Base-by-base conservation (phyloP, 2,797 vertebrate species). In the Urophycis tenuis region DNA sequence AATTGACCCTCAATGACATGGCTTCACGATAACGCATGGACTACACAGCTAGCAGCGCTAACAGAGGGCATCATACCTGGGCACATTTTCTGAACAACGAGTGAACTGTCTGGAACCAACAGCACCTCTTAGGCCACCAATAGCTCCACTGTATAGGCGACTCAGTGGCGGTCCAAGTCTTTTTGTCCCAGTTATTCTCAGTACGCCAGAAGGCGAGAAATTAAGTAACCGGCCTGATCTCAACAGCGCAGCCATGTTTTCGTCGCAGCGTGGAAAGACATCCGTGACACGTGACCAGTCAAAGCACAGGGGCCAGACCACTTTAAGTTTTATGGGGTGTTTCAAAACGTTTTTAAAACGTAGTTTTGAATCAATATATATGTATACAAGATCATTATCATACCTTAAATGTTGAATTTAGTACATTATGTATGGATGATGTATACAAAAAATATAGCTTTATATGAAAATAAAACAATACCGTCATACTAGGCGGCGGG, bases 191-290 rank as follows among this genome's bases (percentile, higher is more conserved):
- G 81, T 49, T 75, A 85, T 69, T 36, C 88, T 91, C 17, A 93
- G 83, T 72, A 91, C 70, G 81, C 89, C 85, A 39, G 81, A 88
- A 77, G 91, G 87, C 15, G 89, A 90, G 77, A 88, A 81, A 69
- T 87, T 93, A 0, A 96, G 86, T 25, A 93, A 77, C 72, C 93
- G 88, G 0, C 93, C 92, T 2, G 93, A 93, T 89, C 93, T 93
- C 86, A 98, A 89, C 69, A 98, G 89, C 72, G 95, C 95, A 17
- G 97, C 95, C 97, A 98, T 98, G 85, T 91, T 91, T 90, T 81
- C 87, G 86, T 84, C 75, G 81, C 81, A 76, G 85, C 77, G 33
- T 88, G 84, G 83, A 88, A 87, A 84, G 86, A 84, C 91, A 85
- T 92, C 87, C 87, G 84, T 53, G 87, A 30, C 94, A 96, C 93